These are phyloP conservation scores for Gambelia wislizenii DNA, from an alignment of 2,797 vertebrate genomes.

Conservation along the genomic window DNA sequence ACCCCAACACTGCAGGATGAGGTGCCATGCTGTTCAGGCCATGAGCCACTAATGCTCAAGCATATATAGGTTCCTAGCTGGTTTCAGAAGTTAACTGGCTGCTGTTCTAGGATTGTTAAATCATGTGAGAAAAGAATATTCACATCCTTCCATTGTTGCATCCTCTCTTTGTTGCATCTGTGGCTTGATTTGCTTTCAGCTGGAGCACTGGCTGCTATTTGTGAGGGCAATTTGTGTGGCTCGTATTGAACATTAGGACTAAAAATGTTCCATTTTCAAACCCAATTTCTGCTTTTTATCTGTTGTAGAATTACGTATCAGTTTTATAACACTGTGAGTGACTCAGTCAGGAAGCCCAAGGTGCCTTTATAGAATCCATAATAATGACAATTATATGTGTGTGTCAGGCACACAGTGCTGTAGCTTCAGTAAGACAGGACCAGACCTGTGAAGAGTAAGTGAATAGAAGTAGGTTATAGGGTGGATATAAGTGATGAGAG, in stretches of 20 bases:
- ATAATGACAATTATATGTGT: neutral
- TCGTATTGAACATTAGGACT: neutral
- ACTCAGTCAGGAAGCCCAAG: neutral
- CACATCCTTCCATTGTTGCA: neutral
- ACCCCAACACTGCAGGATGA: too few relatives aligned
- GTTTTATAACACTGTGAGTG: neutral
- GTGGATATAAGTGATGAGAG: too few relatives aligned
- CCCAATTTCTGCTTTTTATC: neutral
- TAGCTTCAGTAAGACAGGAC: neutral
- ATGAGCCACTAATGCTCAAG: neutral
- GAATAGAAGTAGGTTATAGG: neutral
- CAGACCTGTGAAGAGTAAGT: neutral
- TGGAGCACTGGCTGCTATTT: neutral
- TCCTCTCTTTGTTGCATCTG: neutral
- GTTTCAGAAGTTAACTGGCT: neutral
- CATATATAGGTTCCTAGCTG: neutral
- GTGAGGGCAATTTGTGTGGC: neutral
- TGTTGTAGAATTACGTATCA: neutral
- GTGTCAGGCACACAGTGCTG: neutral
- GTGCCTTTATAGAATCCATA: neutral
- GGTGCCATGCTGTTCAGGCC: too few relatives aligned
- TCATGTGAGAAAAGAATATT: neutral
- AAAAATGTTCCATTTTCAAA: neutral
- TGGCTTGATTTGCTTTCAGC: neutral
- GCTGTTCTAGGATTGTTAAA: neutral